A percentile compares a stretch with the other conserved stretches of the same genome.
Evolutionary conservation across 2,113 vertebrate genomes (phyloP).

Genomic region (Semicossyphus pulcher): DNA sequence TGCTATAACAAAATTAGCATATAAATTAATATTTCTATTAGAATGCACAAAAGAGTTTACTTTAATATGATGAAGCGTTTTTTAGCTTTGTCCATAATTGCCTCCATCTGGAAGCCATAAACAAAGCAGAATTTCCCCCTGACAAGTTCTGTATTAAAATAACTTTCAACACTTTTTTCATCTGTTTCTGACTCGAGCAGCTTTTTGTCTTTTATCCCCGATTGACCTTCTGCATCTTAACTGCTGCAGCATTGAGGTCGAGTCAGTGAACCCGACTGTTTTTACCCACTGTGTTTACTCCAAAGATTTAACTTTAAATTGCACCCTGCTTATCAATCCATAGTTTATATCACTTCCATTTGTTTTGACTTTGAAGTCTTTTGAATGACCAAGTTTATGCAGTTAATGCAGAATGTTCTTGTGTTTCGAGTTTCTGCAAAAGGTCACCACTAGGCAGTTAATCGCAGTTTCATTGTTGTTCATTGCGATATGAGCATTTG

Average conservation of each 20-base stretch:
- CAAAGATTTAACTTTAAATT: not conserved
- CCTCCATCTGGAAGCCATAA: not conserved
- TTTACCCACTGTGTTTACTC: constrained; percentile 4
- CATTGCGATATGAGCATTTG: no score
- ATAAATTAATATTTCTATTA: constrained; percentile 25
- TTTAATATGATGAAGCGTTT: constrained; percentile 19
- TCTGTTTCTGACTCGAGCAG: not conserved
- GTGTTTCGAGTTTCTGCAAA: no score
- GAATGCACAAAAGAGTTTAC: not conserved
- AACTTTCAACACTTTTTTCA: not conserved
- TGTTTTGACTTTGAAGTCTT: constrained; percentile 2
- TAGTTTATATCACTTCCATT: constrained; percentile 10
- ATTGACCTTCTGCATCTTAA: not conserved
- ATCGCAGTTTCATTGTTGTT: no score
- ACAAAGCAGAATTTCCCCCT: not conserved
- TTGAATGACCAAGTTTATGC: not conserved
- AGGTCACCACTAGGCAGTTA: no score
- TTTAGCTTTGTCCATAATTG: constrained; percentile 14
- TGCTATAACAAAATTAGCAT: constrained; percentile 4
- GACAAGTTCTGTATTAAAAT: not conserved
- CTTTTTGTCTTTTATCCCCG: not conserved
- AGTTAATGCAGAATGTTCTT: no score
- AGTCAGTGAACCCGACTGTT: not conserved
- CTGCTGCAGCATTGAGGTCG: not conserved
- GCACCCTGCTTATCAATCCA: constrained; percentile 1